Evolutionary conservation across 2,797 vertebrate genomes (phyloP).

Genomic region (Characodon lateralis): DNA sequence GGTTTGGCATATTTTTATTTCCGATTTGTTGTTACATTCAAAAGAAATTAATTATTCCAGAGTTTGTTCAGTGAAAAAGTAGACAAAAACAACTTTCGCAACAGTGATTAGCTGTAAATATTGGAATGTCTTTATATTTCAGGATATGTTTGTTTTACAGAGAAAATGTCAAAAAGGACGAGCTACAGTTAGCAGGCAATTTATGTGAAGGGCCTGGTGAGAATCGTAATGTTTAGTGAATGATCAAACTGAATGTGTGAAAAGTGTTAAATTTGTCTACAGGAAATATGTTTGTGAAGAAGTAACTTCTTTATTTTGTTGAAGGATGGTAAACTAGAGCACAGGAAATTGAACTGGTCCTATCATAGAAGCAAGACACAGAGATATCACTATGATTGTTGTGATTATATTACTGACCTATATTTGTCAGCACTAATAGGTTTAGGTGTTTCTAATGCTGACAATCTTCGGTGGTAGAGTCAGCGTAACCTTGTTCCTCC

Average conservation of each 20-base stretch:
- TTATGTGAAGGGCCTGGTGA: not conserved
- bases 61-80: not conserved
- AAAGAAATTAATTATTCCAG: not conserved
- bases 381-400: not conserved
- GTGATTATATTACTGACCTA: constrained; percentile 44
- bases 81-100: not conserved
- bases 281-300: not conserved
- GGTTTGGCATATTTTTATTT: not conserved
- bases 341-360: not conserved
- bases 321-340: not conserved
- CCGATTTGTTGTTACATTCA: not conserved
- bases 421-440: constrained; percentile 73
- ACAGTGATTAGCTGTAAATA: not conserved
- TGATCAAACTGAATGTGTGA: not conserved
- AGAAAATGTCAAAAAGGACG: not conserved
- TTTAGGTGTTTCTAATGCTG: constrained; percentile 53
- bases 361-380: not conserved
- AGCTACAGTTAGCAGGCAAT: not conserved
- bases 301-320: not conserved
- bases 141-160: not conserved
- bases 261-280: not conserved
- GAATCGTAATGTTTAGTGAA: not conserved
- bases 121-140: not conserved
- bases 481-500: not conserved
- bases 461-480: constrained; percentile 3